Evolutionary conservation across 2,113 vertebrate species (phyloP), one percentile per base, ranked within the genome.

Genomic region (Sitta europaea): DNA sequence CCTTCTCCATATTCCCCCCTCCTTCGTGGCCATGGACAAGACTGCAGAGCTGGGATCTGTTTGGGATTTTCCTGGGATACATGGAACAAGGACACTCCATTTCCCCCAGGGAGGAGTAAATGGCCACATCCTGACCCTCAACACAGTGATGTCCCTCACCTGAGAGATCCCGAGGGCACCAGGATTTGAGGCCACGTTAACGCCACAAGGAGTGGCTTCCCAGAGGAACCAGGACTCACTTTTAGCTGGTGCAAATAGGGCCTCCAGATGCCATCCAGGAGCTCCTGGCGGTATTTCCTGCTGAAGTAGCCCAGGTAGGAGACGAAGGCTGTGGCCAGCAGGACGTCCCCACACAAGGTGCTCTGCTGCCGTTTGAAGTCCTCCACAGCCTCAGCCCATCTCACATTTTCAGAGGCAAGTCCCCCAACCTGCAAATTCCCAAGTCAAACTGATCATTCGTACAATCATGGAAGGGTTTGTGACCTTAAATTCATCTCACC

Each of bases 251-350:
- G 97, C 88, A 99, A 97, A 83, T 98, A 99, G 0, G 99, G 99
- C 89, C 97, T 99, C 99, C 99, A 99, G 72, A 73, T 95, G 57
- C 94, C 65, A 4, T 99, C 98, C 98, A 99, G 97, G 28, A 99
- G 98, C n/a, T 98, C 98, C 15, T 98, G 97, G 25, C 99, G 98
- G 92, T 99, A 99, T 92, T 86, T 98, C 86, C 97, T 99, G 48
- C 98, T 99, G 96, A 99, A 99, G 97, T 99, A 99, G 17, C 99
- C 99, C 57, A 99, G 96, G 97, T 99, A 99, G 27, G 99, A 99
- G 71, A 99, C 90, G 10, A 99, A 99, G 86, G 99, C 99, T 0
- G 99, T 99, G 36, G 96, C 97, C 75, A 99, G 98, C 61, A 99
- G 97, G 78, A 99, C 97, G 7, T 99, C 99, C 25, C 99, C 99